Conservation (phyloP, 2,888 invertebrate species). For the Amiota communis region DNA sequence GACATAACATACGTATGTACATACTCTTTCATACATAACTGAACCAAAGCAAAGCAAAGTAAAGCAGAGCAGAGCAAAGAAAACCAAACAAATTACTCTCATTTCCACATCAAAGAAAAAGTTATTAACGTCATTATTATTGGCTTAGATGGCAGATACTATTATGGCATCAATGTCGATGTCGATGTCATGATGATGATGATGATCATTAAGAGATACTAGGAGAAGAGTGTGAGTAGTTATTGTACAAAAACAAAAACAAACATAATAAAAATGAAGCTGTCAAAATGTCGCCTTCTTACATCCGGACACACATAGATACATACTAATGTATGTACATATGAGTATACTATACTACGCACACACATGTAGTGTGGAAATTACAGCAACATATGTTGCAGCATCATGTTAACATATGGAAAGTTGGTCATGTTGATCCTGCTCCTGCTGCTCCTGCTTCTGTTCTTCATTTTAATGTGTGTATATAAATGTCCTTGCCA, state of each 20-base stretch:
- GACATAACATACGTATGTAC: no score
- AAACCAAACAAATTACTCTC: not conserved
- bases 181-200: no score
- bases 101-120: no score
- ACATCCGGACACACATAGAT: not conserved
- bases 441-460: not conserved
- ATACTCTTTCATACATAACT: no score
- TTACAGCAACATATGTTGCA: constrained; percentile 21
- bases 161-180: not conserved
- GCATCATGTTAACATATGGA: constrained; percentile 25
- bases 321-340: not conserved
- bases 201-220: no score
- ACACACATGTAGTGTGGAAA: not conserved
- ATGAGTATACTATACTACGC: no score
- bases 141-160: no score
- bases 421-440: no score
- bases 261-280: constrained; percentile 15
- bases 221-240: no score
- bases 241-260: constrained; percentile 17
- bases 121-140: no score
- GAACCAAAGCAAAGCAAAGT: no score
- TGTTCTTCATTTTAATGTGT: not conserved
- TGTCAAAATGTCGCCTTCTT: not conserved
- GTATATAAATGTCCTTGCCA: not conserved
- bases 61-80: no score